Conservation (phyloP, 2,888 invertebrate species). For the Heliothis peltigera region DNA sequence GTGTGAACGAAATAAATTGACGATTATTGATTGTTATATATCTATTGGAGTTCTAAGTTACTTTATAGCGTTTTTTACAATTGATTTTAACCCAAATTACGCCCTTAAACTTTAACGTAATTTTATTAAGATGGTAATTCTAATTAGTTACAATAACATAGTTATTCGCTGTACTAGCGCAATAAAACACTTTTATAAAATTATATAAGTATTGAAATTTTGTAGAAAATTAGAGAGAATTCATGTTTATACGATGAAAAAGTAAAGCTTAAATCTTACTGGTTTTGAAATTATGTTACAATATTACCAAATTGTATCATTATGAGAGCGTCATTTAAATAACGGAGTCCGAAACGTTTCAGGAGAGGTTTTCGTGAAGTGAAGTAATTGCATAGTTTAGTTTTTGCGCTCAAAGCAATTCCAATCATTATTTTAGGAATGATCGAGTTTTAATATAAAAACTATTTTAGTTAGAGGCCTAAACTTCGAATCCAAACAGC, state of each 20-base stretch:
- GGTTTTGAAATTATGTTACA: neutral
- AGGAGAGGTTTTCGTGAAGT: neutral
- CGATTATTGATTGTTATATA: conserved; percentile 6
- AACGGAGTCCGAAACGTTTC: conserved; percentile 18
- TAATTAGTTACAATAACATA: conserved; percentile 4
- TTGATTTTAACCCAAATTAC: conserved; percentile 7
- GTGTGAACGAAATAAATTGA: conserved; percentile 6
- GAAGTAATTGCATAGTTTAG: neutral
- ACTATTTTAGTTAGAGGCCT: conserved; percentile 47
- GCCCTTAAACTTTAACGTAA: conserved; percentile 6
- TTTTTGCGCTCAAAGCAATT: conserved; percentile 6
- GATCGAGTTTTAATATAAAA: conserved; percentile 20
- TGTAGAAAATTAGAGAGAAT: conserved; percentile 9
- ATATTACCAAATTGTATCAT: conserved; percentile 5
- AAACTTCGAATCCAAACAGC: conserved; percentile 69
- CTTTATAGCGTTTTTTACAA: conserved; percentile 10
- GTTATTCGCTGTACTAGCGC: conserved; percentile 1
- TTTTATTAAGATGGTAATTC: neutral
- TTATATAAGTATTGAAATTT: conserved; percentile 1
- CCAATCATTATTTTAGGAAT: conserved; percentile 2
- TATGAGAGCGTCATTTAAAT: conserved; percentile 6
- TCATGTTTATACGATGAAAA: conserved; percentile 8
- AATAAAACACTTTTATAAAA: conserved; percentile 1
- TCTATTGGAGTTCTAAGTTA: conserved; percentile 29
- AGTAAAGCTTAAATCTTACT: neutral